A percentile compares a stretch with the other conserved stretches of the same genome.
Evolutionary conservation across 2,888 invertebrate species (phyloP).

Genomic region (Stenoptilia bipunctidactyla): DNA sequence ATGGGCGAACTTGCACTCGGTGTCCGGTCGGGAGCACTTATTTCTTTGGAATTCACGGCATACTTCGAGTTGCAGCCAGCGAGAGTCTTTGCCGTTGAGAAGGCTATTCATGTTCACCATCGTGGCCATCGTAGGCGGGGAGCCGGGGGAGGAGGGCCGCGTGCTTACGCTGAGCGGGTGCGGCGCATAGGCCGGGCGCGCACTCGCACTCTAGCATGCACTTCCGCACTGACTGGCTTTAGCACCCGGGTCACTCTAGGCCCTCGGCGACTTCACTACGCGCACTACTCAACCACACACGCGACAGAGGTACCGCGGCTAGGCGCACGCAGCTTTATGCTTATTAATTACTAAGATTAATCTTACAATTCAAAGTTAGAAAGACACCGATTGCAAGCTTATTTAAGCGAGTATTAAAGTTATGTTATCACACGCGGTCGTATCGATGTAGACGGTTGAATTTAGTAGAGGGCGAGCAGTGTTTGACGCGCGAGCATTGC

Average conservation of each 20-base stretch:
- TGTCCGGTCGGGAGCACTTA: slow-evolving; percentile 99
- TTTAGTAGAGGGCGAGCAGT: slow-evolving; percentile 68
- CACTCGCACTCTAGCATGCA: slow-evolving; percentile 55
- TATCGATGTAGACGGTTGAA: slow-evolving; percentile 65
- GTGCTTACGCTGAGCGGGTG: slow-evolving; percentile 59
- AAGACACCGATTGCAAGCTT: slow-evolving; percentile 70
- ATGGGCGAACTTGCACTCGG: slow-evolving; percentile 99
- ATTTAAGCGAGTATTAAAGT: slow-evolving; percentile 65
- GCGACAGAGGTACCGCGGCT: slow-evolving; percentile 15
- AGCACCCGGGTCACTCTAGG: slow-evolving; percentile 28
- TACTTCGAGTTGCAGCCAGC: slow-evolving; percentile 99
- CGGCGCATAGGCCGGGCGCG: slow-evolving; percentile 64
- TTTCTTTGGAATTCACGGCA: slow-evolving; percentile 99
- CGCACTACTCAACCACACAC: slow-evolving; percentile 41
- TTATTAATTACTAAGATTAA: slow-evolving; percentile 45
- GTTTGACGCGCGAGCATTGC: slow-evolving; percentile 66
- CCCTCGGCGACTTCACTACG: slow-evolving; percentile 44
- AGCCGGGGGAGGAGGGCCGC: slow-evolving; percentile 32
- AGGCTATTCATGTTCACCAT: slow-evolving; percentile 98
- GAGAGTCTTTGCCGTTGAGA: slow-evolving; percentile 98
- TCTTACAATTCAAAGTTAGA: slow-evolving; percentile 59
- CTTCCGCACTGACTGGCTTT: slow-evolving; percentile 33
- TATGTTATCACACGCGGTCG: slow-evolving; percentile 68
- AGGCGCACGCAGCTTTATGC: slow-evolving; percentile 7
- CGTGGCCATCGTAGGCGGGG: slow-evolving; percentile 77